Evolutionary conservation across 2,113 vertebrate species (phyloP).

Genomic region (Neodon shergylaensis): DNA sequence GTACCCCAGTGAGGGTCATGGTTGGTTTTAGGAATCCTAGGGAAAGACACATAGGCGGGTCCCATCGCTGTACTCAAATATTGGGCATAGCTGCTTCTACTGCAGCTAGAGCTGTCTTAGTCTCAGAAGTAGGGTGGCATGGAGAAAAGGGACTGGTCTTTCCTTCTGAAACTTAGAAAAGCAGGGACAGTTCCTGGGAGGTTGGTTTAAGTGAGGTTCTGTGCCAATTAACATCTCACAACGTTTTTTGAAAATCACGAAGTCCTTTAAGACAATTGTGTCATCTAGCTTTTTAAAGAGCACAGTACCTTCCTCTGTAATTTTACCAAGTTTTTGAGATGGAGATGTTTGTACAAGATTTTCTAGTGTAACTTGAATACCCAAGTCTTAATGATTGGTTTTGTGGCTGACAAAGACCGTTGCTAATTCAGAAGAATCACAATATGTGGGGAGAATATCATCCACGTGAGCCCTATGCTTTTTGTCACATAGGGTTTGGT

Average conservation of each 20-base stretch:
- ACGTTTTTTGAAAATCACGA: not conserved
- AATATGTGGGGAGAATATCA: not conserved
- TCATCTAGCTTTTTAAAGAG: not conserved
- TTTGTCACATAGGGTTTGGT: not conserved
- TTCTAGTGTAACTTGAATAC: not conserved
- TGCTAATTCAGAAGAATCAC: not conserved
- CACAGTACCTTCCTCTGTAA: not conserved
- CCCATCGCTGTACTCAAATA: not conserved
- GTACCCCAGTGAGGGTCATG: not conserved
- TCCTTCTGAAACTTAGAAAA: not conserved
- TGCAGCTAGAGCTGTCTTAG: not conserved
- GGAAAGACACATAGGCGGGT: not conserved
- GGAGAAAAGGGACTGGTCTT: not conserved
- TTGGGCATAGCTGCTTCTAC: no score
- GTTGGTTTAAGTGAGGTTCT: not conserved
- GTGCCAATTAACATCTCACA: not conserved
- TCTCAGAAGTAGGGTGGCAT: no score
- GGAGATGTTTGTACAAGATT: not conserved
- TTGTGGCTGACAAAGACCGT: not conserved
- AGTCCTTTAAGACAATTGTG: not conserved
- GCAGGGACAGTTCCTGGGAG: not conserved
- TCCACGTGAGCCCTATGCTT: not conserved
- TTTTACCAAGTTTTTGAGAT: not conserved
- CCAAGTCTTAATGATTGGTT: not conserved
- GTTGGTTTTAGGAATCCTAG: not conserved